phyloP scores from a whole-genome alignment of 2,888 invertebrate species.

The Gastracanthus pulcherrimus region DNA sequence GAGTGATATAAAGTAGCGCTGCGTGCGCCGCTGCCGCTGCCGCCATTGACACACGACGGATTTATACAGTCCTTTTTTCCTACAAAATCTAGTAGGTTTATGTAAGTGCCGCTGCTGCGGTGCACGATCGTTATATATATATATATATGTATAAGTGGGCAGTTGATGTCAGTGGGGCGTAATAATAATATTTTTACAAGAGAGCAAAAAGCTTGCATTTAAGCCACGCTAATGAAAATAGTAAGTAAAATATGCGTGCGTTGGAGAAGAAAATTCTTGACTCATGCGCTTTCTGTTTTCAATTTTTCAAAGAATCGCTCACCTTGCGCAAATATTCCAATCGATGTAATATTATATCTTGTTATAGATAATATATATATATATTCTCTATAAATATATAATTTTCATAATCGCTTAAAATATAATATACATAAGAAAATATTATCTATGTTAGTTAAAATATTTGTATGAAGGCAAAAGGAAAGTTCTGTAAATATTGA shows the following conservation, averaged over 20 bases:
- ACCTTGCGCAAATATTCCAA: not conserved
- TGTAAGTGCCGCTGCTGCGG: too few species aligned
- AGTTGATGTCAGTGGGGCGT: not conserved
- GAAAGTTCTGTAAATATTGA: too few species aligned
- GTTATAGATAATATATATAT: too few species aligned
- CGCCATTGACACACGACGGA: not conserved
- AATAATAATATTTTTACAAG: constrained; percentile 7
- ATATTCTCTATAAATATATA: too few species aligned
- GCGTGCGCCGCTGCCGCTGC: not conserved
- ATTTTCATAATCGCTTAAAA: too few species aligned
- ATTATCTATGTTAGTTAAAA: too few species aligned
- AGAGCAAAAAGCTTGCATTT: too few species aligned
- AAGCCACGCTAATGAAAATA: constrained; percentile 12
- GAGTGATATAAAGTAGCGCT: not conserved
- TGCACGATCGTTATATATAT: not conserved
- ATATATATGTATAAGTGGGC: not conserved
- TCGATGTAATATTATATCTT: not conserved
- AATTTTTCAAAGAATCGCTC: not conserved
- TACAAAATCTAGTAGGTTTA: not conserved
- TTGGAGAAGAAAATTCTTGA: not conserved
- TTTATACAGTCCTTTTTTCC: not conserved
- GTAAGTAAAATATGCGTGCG: not conserved
- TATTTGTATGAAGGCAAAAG: too few species aligned
- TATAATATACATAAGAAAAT: too few species aligned
- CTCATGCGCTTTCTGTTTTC: not conserved